These are phyloP conservation scores for Galerucella pusilla DNA, from an alignment of 2,888 invertebrate genomes.

Conservation along the genomic window DNA sequence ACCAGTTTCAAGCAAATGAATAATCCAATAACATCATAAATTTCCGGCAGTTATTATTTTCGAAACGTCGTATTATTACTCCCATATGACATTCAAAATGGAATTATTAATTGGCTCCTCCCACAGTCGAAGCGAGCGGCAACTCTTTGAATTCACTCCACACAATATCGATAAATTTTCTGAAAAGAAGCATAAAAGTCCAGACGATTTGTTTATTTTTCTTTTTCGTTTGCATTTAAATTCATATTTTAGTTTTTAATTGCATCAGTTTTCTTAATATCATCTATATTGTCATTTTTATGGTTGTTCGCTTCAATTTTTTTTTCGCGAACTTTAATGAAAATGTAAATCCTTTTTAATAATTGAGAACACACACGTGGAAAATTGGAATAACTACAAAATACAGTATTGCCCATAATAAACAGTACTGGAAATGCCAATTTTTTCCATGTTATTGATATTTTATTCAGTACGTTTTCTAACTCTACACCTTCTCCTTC, in stretches of 20 bases:
- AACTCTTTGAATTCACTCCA: slow-evolving; percentile 39
- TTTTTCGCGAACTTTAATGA: slow-evolving; percentile 2
- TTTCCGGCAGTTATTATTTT: slow-evolving; percentile 17
- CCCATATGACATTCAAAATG: slow-evolving; percentile 17
- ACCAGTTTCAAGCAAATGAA: not conserved
- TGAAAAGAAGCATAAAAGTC: slow-evolving; percentile 43
- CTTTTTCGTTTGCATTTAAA: slow-evolving; percentile 46
- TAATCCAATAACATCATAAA: slow-evolving; percentile 12
- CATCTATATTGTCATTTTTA: slow-evolving; percentile 18
- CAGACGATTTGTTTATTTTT: slow-evolving; percentile 41
- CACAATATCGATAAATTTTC: slow-evolving; percentile 46
- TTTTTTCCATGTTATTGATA: no score
- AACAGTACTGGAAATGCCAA: no score
- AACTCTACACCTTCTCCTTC: no score
- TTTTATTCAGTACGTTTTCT: no score
- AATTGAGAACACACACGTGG: not conserved
- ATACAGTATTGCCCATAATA: no score
- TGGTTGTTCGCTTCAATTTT: slow-evolving; percentile 2
- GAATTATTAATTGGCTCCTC: slow-evolving; percentile 44
- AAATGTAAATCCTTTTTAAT: slow-evolving; percentile 14
- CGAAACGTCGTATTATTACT: slow-evolving; percentile 3
- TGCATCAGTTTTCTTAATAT: slow-evolving; percentile 39
- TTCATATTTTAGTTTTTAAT: slow-evolving; percentile 46
- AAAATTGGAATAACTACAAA: no score
- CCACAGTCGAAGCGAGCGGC: slow-evolving; percentile 43